These are phyloP conservation scores for Ficedula albicollis DNA, from an alignment of 2,797 vertebrate species.

Conservation along the genomic window DNA sequence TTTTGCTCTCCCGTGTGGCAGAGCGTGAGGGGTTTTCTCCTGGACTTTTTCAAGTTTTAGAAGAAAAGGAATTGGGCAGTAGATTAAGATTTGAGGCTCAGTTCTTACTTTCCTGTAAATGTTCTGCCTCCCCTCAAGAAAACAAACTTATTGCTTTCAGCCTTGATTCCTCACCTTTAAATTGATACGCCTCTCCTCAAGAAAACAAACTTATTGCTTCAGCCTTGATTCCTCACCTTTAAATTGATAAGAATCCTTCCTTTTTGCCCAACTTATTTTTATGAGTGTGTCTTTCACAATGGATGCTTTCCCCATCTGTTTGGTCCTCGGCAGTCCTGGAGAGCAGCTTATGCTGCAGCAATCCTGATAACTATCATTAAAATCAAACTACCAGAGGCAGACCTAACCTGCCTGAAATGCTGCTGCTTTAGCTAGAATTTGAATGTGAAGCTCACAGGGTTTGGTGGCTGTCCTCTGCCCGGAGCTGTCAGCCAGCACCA, in stretches of 20 bases:
- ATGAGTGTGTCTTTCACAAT: not conserved
- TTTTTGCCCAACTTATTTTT: not conserved
- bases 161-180: not conserved
- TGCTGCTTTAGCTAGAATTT: not conserved
- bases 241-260: not conserved
- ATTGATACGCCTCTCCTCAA: not conserved
- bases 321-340: not conserved
- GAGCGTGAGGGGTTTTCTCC: not conserved
- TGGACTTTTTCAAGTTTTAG: not conserved
- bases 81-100: not conserved
- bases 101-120: not conserved
- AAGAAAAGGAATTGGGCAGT: not conserved
- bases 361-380: not conserved
- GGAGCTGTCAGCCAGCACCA: not conserved
- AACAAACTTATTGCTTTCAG: not conserved
- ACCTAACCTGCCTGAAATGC: not conserved
- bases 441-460: not conserved
- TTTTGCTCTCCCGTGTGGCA: not conserved
- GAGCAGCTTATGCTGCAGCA: not conserved
- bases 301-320: not conserved
- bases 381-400: not conserved
- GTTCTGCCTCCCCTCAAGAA: not conserved
- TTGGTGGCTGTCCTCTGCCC: constrained; percentile 36
- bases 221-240: not conserved
- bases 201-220: not conserved